Conservation (phyloP, 2,888 invertebrate genomes). For the Zygothrica quintamaculata region DNA sequence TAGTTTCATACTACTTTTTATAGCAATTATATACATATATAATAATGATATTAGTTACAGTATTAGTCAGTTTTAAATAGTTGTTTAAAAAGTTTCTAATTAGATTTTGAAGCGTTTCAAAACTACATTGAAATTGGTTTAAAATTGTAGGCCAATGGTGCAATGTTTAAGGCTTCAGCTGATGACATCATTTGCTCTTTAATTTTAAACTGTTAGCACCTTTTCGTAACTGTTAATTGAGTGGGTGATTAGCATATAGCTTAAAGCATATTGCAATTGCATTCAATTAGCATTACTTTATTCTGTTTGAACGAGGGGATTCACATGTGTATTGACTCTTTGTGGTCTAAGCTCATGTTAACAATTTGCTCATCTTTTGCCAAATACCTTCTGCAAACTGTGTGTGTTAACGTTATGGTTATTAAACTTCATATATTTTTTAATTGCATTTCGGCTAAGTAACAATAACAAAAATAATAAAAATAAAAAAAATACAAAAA, state of each 20-base stretch:
- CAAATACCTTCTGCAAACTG: constrained; percentile 37
- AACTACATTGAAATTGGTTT: constrained; percentile 21
- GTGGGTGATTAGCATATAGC: not conserved
- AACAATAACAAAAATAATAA: constrained; percentile 14
- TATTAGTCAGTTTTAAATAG: too few species aligned
- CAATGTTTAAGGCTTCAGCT: too few species aligned
- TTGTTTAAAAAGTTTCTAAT: not conserved
- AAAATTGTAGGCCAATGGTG: too few species aligned
- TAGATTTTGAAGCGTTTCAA: too few species aligned
- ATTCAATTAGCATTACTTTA: constrained; percentile 18
- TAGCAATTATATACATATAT: too few species aligned
- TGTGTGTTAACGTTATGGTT: constrained; percentile 60
- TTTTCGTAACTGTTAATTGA: constrained; percentile 12
- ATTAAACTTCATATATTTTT: constrained; percentile 56
- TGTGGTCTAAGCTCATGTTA: constrained; percentile 4
- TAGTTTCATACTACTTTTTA: too few species aligned
- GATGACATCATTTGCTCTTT: constrained; percentile 31
- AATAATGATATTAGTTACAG: too few species aligned
- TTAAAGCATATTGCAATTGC: constrained; percentile 2
- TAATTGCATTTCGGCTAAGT: constrained; percentile 64
- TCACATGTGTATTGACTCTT: not conserved
- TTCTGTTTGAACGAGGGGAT: constrained; percentile 10
- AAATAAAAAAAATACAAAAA: constrained; percentile 20
- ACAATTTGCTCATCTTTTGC: constrained; percentile 14
- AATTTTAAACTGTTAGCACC: constrained; percentile 3